A percentile compares a stretch with the other conserved stretches of the same genome.
phyloP scores from a whole-genome alignment of 2,797 vertebrate genomes.

The Coranthus polyacanthus region DNA sequence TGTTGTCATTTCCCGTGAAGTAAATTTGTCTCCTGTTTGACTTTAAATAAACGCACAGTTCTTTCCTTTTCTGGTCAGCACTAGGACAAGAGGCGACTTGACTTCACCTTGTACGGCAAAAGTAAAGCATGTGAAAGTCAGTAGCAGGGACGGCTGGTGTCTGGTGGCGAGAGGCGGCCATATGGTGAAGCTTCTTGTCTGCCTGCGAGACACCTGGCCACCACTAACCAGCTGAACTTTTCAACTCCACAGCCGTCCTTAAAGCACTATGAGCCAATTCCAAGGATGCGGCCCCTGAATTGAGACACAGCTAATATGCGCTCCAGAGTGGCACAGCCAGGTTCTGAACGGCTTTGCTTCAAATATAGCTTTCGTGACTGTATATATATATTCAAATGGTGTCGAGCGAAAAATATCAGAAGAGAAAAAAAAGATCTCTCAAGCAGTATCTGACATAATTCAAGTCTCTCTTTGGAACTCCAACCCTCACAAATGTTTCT shows the following conservation, averaged over 20 bases:
- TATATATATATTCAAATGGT: too few species aligned
- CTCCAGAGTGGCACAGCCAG: not conserved
- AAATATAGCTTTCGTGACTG: too few species aligned
- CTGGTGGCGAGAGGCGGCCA: constrained; percentile 69
- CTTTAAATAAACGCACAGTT: constrained; percentile 4
- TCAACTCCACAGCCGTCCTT: constrained; percentile 57
- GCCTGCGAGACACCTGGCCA: constrained; percentile 76
- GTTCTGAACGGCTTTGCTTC: constrained; percentile 12
- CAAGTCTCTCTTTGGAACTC: too few species aligned
- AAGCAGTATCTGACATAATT: too few species aligned
- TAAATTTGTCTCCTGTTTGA: constrained; percentile 4
- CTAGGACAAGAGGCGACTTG: constrained; percentile 36
- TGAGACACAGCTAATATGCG: too few species aligned
- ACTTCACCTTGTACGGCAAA: constrained; percentile 49
- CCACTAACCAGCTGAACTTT: constrained; percentile 71
- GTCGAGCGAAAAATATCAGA: too few species aligned
- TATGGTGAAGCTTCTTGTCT: constrained; percentile 71
- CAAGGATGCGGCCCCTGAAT: too few species aligned
- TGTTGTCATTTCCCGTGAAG: not conserved
- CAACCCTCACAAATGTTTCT: not conserved
- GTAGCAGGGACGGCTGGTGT: constrained; percentile 58
- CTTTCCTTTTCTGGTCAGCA: constrained; percentile 9
- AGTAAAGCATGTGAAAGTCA: constrained; percentile 75
- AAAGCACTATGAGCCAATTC: constrained; percentile 21
- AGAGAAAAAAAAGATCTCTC: too few species aligned